Percentiles rank a stretch among this genome's conserved stretches.
Conservation (phyloP, 2,113 vertebrate species). For the Procapra przewalskii region DNA sequence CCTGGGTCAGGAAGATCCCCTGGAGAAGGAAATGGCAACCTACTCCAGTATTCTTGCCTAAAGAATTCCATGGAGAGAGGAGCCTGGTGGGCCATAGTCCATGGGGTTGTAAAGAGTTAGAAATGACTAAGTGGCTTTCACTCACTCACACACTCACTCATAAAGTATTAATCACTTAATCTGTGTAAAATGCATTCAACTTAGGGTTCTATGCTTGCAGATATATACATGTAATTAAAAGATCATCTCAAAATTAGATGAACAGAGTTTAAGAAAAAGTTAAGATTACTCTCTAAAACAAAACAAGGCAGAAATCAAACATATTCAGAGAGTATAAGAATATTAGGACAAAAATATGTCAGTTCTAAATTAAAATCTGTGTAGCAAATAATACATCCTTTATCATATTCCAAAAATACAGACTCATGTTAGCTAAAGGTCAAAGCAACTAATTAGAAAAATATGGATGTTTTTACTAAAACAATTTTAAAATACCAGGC, state of each 20-base stretch:
- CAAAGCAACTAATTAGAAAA: slow-evolving; percentile 33
- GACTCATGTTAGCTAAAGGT: not conserved
- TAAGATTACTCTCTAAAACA: not conserved
- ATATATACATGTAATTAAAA: slow-evolving; percentile 16
- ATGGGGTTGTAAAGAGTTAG: not conserved
- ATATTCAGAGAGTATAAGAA: not conserved
- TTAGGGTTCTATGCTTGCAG: not conserved
- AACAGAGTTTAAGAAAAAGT: slow-evolving; percentile 13
- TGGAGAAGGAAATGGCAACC: not conserved
- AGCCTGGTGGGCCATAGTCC: not conserved
- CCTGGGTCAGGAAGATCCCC: not conserved
- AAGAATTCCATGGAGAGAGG: not conserved
- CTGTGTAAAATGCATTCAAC: not conserved
- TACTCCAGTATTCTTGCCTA: not conserved
- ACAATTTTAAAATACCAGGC: not conserved
- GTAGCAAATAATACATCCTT: not conserved
- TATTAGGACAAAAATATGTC: slow-evolving; percentile 25
- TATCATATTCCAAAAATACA: slow-evolving; percentile 35
- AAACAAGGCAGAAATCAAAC: slow-evolving; percentile 36
- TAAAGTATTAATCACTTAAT: not conserved
- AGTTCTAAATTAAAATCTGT: slow-evolving; percentile 37
- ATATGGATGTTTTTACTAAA: slow-evolving; percentile 13
- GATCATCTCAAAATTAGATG: slow-evolving; percentile 8
- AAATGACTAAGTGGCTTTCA: not conserved
- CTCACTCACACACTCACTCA: not conserved